Base-by-base conservation (phyloP, 2,797 vertebrate species). In the Semaprochilodus insignis region DNA sequence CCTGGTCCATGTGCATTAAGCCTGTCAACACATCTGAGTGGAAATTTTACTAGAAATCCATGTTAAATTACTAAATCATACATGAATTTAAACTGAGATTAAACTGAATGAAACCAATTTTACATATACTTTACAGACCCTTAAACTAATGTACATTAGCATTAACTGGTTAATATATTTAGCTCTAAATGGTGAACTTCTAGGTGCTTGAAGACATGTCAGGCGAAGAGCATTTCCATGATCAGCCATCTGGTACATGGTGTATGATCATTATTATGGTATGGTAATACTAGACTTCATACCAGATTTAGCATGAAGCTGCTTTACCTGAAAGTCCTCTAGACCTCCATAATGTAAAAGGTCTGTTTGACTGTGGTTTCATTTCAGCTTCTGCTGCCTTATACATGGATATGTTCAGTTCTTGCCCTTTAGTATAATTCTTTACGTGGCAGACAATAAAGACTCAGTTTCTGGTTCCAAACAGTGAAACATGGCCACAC, bases 181-280 rank as follows among this genome's bases (percentile, higher is more conserved):
- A 51, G 19, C 36, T 48, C 44, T 70, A 51, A 71, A 71, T 11
- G 69, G 15, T 52, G 16, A 52, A n/a, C 23, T 6, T 71, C 7
- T 36, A 44, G 40, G 44, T 44, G 23, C 23, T 19, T 72, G 48
- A 51, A 51, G 51, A 27, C 44, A 72, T 52, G 69, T 71, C 23
- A 71, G 21, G 21, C 19, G 11, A 23, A 19, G 21, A 23, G 21
- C 21, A 15, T 44, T 70, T n/a, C 10, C n/a, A 48, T 52, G 25
- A 25, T 13, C 44, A 52, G 67, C n/a, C 11, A 25, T 52, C 48
- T 73, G 67, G 70, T 13, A 31, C 19, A 3, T 55, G 70, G 16
- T 54, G 70, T 72, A 52, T 73, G 70, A 73, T 31, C 48, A 72
- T 71, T 27, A 72, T 72, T 52, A 52, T 72, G 69, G n/a, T 55